Evolutionary conservation across 2,888 invertebrate species (phyloP), one percentile per base, ranked within the genome.

Genomic region (Elysia crispata): DNA sequence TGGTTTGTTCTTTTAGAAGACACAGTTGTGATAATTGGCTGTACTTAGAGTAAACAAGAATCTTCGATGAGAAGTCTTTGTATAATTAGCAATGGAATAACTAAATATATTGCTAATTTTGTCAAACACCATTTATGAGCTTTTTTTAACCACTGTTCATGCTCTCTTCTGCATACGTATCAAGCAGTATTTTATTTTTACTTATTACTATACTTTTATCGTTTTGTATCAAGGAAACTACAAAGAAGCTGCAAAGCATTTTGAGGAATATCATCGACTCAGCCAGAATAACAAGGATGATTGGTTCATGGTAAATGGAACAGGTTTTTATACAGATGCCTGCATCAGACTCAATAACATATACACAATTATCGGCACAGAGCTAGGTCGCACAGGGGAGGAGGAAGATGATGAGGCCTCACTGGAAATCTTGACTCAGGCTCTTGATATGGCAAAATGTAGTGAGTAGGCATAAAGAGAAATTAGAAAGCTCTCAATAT

Each of bases 381-480:
- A 83, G 54, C 67, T 88, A 31, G 86, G 86, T 1, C 30, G 54
- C 20, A 80, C 57, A 54, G 66, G 49, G 60, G 62, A 84, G 78
- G 73, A 81, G 6, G 89, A 83, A 11, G 89, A 90, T 33, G 76
- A 78, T 5, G 82, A 85, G 33, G 73, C 81, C 25, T 85, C 86
- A 74, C 85, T 91, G n/a, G 87, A 87, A 33, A 90, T 86, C 78
- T 85, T 92, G 11, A 85, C 83, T 31, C 89, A 91, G 72, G 92
- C 92, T 18, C 87, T 89, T 72, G 87, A 89, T 66, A 89, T 86
- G 85, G 89, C 92, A 15, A 88, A 87, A 82, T 90, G 90, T 87
- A 89, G 92, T 91, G 80, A 86, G 88, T 84, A 23, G 60, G 20
- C 20, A 54, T 13, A 15, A 13, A 54, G 13, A 67, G 67, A 28